Evolutionary conservation across 2,797 vertebrate species (phyloP).

Genomic region (Hydrophis major): DNA sequence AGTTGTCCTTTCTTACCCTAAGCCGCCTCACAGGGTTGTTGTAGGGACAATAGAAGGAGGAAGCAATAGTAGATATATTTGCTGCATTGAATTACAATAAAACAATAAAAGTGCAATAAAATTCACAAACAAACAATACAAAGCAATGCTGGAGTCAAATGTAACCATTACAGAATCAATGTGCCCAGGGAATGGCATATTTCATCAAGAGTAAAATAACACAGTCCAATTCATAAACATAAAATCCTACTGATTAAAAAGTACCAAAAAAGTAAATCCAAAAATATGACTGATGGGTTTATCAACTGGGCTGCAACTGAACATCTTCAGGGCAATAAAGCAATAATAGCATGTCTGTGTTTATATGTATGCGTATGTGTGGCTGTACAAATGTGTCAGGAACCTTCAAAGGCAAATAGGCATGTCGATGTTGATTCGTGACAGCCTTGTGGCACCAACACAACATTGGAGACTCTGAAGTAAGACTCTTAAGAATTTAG

Average conservation of each 20-base stretch:
- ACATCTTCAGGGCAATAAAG: background rate
- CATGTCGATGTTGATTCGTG: background rate
- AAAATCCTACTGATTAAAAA: background rate
- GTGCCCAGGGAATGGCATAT: background rate
- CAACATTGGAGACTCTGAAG: background rate
- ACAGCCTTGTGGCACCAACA: background rate
- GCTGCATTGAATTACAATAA: background rate
- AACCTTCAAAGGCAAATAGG: background rate
- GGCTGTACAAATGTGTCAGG: background rate
- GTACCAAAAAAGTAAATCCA: background rate
- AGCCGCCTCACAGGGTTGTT: background rate
- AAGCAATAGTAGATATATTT: background rate
- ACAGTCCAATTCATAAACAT: background rate
- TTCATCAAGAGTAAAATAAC: background rate
- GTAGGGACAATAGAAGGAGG: background rate
- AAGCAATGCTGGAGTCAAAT: background rate
- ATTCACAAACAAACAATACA: background rate
- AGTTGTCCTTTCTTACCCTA: background rate
- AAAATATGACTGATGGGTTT: background rate
- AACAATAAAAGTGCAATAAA: background rate
- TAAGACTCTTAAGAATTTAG: background rate
- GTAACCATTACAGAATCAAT: background rate
- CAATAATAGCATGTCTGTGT: background rate
- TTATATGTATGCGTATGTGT: too few relatives aligned
- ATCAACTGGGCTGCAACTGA: background rate